A percentile compares a stretch with the other conserved stretches of the same genome.
These are phyloP conservation scores for Labeo catla DNA, from an alignment of 2,113 vertebrate genomes.

Conservation along the genomic window DNA sequence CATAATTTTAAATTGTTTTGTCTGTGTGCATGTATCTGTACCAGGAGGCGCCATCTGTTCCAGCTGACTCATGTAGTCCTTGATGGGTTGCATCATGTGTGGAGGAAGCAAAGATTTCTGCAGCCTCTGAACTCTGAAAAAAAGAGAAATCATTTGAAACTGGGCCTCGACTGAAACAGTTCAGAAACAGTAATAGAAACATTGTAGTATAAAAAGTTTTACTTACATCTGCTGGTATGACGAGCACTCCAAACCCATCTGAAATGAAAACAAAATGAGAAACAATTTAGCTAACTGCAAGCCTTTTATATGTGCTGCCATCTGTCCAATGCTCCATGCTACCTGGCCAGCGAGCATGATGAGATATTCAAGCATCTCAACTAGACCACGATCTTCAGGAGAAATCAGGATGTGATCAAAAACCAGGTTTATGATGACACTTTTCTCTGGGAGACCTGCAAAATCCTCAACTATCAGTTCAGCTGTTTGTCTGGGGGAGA, in stretches of 20 bases:
- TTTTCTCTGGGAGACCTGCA: slow-evolving; percentile 42
- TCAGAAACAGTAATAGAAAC: neutral
- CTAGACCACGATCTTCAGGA: neutral
- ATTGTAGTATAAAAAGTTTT: no score
- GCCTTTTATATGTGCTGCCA: neutral
- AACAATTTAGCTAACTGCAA: neutral
- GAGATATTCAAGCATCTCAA: slow-evolving; percentile 35
- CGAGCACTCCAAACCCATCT: slow-evolving; percentile 31
- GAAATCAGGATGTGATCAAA: slow-evolving; percentile 33
- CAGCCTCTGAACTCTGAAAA: slow-evolving; percentile 62
- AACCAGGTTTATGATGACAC: neutral
- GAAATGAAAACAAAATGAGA: neutral
- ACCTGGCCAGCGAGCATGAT: slow-evolving; percentile 7
- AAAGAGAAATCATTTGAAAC: neutral
- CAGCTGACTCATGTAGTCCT: slow-evolving; percentile 55
- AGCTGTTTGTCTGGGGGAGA: slow-evolving; percentile 40
- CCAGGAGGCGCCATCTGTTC: slow-evolving; percentile 59
- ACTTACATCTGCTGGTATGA: slow-evolving; percentile 43
- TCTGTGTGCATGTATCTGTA: slow-evolving; percentile 26
- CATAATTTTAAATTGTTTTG: neutral
- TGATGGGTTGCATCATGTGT: slow-evolving; percentile 54
- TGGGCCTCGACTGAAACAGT: neutral
- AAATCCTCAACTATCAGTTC: slow-evolving; percentile 46
- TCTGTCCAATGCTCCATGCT: neutral
- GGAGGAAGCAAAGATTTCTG: slow-evolving; percentile 49